Evolutionary conservation across 2,113 vertebrate species (phyloP).

Genomic region (Seriola dumerili): DNA sequence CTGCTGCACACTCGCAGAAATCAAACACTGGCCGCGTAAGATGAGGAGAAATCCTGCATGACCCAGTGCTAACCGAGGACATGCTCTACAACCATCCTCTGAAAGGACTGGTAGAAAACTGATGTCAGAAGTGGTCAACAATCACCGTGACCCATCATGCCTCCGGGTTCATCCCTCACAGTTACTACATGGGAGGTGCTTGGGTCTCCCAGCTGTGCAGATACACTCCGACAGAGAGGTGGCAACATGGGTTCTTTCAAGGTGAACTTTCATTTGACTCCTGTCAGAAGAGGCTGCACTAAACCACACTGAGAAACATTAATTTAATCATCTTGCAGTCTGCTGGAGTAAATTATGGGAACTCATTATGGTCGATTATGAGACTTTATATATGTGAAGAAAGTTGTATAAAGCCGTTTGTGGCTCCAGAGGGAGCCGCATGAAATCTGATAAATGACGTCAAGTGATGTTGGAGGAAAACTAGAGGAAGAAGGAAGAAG

Average conservation of each 20-base stretch:
- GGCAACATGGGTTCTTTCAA: background rate
- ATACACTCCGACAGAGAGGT: too few species aligned
- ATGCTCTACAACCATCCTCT: background rate
- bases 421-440: background rate
- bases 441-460: background rate
- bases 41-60: slow-evolving; percentile 23
- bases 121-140: slow-evolving; percentile 44
- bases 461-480: background rate
- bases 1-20: background rate
- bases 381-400: background rate
- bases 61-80: background rate
- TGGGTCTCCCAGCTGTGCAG: slow-evolving; percentile 8
- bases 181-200: background rate
- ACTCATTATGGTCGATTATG: background rate
- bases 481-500: background rate
- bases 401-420: background rate
- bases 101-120: slow-evolving; percentile 23
- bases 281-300: slow-evolving; percentile 8
- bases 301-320: background rate
- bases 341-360: background rate
- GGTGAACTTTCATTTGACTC: slow-evolving; percentile 31
- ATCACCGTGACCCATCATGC: slow-evolving; percentile 11
- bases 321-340: background rate
- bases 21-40: slow-evolving; percentile 8
- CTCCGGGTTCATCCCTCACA: slow-evolving; percentile 13